Evolutionary conservation across 2,113 vertebrate genomes (phyloP).

Genomic region (Mirounga angustirostris): DNA sequence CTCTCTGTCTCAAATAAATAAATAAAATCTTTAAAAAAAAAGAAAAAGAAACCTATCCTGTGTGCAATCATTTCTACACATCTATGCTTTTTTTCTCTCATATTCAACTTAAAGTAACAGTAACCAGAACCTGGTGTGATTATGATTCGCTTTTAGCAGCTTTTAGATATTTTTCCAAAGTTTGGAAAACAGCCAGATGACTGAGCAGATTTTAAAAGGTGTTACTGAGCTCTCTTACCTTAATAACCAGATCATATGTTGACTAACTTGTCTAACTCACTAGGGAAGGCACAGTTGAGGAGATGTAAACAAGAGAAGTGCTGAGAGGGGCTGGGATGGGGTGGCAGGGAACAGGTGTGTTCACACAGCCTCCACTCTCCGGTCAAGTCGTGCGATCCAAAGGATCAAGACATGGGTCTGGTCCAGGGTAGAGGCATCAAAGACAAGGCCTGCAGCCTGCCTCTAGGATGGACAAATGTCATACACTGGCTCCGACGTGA

Average conservation of each 20-base stretch:
- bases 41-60: not conserved
- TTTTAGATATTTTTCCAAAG: slow-evolving; percentile 34
- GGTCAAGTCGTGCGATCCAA: not conserved
- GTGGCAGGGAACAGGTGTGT: not conserved
- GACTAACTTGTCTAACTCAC: not conserved
- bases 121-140: not conserved
- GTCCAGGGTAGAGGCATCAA: not conserved
- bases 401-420: not conserved
- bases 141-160: not conserved
- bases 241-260: not conserved
- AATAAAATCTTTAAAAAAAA: no score
- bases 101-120: not conserved
- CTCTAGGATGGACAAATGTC: not conserved
- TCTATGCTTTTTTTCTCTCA: not conserved
- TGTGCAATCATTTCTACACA: not conserved
- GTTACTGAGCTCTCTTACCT: not conserved
- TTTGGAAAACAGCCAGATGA: not conserved
- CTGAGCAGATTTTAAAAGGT: not conserved
- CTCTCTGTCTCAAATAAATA: no score
- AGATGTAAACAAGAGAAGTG: not conserved
- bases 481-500: not conserved
- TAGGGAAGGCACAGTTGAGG: not conserved
- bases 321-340: not conserved
- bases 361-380: not conserved
- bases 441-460: not conserved